phyloP scores from a whole-genome alignment of 2,888 invertebrate genomes.

The Caenorhabditis angaria region DNA sequence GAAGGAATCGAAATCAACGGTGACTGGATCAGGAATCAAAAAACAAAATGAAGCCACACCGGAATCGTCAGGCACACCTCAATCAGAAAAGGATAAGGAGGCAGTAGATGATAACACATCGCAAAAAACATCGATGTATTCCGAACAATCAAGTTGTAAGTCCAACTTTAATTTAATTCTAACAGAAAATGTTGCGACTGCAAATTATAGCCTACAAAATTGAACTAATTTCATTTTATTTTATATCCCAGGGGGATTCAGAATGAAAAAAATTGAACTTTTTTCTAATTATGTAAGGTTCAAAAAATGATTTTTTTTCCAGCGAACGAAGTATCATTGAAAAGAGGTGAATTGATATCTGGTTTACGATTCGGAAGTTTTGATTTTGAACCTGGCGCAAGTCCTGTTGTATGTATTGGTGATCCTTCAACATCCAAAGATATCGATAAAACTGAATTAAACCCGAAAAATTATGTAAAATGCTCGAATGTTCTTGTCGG shows the following conservation, averaged over 20 bases:
- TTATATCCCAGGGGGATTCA: no score
- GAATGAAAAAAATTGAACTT: no score
- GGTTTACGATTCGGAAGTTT: background rate
- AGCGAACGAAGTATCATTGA: background rate
- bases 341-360: background rate
- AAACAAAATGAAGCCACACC: background rate
- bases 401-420: background rate
- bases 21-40: background rate
- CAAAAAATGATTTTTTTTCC: background rate
- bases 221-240: background rate
- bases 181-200: background rate
- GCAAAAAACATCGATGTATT: background rate
- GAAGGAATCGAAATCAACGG: background rate
- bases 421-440: background rate
- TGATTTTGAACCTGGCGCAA: background rate
- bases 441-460: background rate
- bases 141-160: conserved; percentile 6
- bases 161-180: background rate
- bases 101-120: background rate
- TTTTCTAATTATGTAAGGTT: background rate
- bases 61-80: background rate
- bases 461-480: conserved; percentile 18
- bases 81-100: background rate
- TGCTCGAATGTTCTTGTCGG: conserved; percentile 24
- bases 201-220: background rate